Conservation (phyloP, 2,888 invertebrate species). For the Cheilosia soror region DNA sequence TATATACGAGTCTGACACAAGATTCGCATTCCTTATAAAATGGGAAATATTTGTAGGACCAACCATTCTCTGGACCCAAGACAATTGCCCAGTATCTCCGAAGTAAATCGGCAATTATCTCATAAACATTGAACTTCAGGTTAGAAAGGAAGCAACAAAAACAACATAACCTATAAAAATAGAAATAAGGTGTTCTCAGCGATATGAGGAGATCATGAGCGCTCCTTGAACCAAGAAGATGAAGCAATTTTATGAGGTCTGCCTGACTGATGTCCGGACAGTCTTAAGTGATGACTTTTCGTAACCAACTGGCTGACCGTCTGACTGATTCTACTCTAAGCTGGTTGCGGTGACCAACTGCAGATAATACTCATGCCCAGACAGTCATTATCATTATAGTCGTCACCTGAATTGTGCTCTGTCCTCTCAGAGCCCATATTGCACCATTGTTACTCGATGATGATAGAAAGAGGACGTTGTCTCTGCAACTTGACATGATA, state of each 20-base stretch:
- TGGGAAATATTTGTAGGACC: conserved; percentile 69
- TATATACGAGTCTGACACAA: conserved; percentile 53
- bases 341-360: conserved; percentile 38
- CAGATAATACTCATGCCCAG: conserved; percentile 42
- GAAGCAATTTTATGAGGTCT: conserved; percentile 68
- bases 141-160: conserved; percentile 7
- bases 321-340: conserved; percentile 14
- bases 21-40: conserved; percentile 70
- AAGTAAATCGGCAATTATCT: conserved; percentile 66
- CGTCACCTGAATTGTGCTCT: conserved; percentile 59
- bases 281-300: conserved; percentile 67
- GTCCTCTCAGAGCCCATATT: conserved; percentile 51
- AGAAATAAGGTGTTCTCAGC: conserved; percentile 31
- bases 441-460: conserved; percentile 58
- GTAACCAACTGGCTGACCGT: conserved; percentile 47
- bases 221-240: conserved; percentile 21
- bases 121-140: conserved; percentile 23
- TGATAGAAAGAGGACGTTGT: conserved; percentile 65
- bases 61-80: conserved; percentile 39
- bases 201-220: conserved; percentile 29
- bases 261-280: conserved; percentile 41
- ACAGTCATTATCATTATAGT: conserved; percentile 72
- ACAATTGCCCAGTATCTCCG: conserved; percentile 69
- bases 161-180: conserved; percentile 42
- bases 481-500: conserved; percentile 71